These are phyloP conservation scores for Amia ocellicauda DNA, from an alignment of 2,113 vertebrate species.

Conservation along the genomic window DNA sequence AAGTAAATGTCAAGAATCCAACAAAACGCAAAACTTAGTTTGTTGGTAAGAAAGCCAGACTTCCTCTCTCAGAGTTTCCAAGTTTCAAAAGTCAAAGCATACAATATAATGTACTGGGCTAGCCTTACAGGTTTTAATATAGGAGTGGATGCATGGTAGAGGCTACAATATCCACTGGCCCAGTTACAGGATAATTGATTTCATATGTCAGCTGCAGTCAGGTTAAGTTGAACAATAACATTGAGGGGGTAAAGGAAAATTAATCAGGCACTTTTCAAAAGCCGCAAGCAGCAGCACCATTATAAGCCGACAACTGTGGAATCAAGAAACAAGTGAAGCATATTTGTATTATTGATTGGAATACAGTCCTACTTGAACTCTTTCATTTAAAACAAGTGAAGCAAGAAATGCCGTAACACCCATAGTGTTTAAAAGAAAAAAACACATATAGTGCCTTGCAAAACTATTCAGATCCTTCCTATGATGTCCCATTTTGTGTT, in stretches of 20 bases:
- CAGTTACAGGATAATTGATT: conserved; percentile 47
- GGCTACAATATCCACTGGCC: conserved; percentile 42
- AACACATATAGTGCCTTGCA: no score
- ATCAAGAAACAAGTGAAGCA: conserved; percentile 6
- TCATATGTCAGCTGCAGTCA: conserved; percentile 40
- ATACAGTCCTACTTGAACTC: conserved; percentile 19
- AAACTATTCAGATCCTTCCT: no score
- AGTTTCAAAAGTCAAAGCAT: no score
- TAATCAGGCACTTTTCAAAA: conserved; percentile 31
- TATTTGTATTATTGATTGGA: conserved; percentile 46
- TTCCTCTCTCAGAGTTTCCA: no score
- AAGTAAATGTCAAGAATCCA: no score
- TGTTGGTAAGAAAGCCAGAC: no score
- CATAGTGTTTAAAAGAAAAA: no score
- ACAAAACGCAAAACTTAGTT: no score
- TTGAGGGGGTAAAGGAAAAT: conserved; percentile 28
- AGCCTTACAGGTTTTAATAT: no score
- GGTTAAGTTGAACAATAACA: conserved; percentile 39
- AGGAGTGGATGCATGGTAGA: conserved; percentile 14
- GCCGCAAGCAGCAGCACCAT: conserved; percentile 19
- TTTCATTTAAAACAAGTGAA: conserved; percentile 22
- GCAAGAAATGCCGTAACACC: neutral
- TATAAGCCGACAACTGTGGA: conserved; percentile 22
- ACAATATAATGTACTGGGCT: no score
- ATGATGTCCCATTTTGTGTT: no score